Evolutionary conservation across 2,888 invertebrate genomes (phyloP).

Genomic region (Lasioglossum vierecki): DNA sequence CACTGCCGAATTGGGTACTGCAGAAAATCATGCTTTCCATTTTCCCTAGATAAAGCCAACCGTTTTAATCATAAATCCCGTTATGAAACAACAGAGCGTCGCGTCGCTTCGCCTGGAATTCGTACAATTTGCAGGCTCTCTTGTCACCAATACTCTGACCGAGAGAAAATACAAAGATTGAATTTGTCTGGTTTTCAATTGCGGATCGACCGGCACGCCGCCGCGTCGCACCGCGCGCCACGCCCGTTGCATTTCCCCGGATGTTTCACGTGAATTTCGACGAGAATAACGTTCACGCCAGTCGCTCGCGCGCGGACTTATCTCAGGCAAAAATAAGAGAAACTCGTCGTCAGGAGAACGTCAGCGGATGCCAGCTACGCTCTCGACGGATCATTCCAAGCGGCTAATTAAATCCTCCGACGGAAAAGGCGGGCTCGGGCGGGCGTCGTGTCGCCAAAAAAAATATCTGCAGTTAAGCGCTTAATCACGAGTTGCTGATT

Average conservation of each 20-base stretch:
- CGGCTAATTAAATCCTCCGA: constrained; percentile 52
- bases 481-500: constrained; percentile 57
- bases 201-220: neutral
- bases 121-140: neutral
- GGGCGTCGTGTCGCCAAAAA: constrained; percentile 20
- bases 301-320: neutral
- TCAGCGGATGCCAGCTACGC: neutral
- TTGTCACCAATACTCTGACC: neutral
- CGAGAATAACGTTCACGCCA: neutral
- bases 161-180: constrained; percentile 1
- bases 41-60: neutral
- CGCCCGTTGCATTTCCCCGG: no score
- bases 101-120: neutral
- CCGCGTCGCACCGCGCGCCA: neutral
- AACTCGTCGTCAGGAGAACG: neutral
- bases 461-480: constrained; percentile 47
- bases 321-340: neutral
- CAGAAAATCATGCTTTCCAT: neutral
- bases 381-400: constrained; percentile 39
- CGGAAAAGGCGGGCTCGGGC: constrained; percentile 21
- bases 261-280: constrained; percentile 12
- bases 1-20: neutral
- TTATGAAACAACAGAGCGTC: neutral
- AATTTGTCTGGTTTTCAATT: neutral
- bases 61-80: neutral